phyloP scores from a whole-genome alignment of 2,888 invertebrate genomes.

The Schizaphis graminum region DNA sequence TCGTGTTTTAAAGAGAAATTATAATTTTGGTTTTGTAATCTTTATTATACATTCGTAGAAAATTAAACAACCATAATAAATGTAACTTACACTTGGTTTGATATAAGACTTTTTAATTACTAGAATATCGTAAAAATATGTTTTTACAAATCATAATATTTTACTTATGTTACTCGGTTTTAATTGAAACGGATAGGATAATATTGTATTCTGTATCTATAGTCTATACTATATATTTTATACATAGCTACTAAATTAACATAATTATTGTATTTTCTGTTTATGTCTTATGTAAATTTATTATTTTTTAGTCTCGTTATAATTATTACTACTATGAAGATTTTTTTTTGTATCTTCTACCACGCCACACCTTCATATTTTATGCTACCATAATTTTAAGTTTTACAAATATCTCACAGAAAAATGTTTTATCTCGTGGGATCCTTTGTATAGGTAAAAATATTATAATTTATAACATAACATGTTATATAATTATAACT shows the following conservation, averaged over 20 bases:
- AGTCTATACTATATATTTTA: neutral
- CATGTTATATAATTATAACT: neutral
- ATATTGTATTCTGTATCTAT: neutral
- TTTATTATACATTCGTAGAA: neutral
- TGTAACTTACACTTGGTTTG: neutral
- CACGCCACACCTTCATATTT: neutral
- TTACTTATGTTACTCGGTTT: neutral
- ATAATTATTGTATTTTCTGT: neutral
- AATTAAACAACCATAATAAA: neutral
- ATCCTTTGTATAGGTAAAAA: neutral
- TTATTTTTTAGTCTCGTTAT: constrained; percentile 10
- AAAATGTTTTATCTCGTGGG: neutral
- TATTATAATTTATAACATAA: neutral
- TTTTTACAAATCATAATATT: neutral
- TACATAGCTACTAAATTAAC: neutral
- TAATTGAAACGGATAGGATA: neutral
- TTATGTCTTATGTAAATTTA: constrained; percentile 8
- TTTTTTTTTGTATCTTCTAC: neutral
- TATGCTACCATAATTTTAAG: neutral
- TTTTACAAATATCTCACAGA: neutral
- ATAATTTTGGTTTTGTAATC: neutral
- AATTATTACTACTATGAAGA: neutral
- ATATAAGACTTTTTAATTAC: neutral
- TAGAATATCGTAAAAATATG: neutral
- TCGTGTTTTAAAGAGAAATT: neutral